Conservation (phyloP, 2,797 vertebrate species). For the Catamblyrhynchus diadema region DNA sequence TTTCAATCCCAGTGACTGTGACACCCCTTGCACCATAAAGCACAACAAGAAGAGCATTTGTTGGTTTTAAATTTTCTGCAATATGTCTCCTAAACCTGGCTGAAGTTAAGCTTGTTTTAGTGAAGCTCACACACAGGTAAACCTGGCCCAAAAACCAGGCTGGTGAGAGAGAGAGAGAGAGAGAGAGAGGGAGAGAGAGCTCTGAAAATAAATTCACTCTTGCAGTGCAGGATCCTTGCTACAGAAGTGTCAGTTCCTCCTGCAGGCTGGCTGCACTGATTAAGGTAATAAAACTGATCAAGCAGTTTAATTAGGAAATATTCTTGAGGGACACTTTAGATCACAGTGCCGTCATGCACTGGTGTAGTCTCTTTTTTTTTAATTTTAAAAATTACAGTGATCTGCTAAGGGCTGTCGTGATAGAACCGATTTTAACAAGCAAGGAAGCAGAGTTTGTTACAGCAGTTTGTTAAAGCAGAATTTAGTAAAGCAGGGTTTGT, state of each 20-base stretch:
- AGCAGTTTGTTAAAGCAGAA: background rate
- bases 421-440: slow-evolving; percentile 79
- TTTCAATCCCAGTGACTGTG: background rate
- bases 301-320: slow-evolving; percentile 59
- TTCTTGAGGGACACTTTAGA: slow-evolving; percentile 67
- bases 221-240: slow-evolving; percentile 71
- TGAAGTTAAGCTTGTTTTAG: background rate
- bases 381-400: slow-evolving; percentile 69
- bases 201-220: background rate
- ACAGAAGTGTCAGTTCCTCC: slow-evolving; percentile 70
- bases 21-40: background rate
- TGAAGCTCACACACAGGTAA: background rate
- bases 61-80: background rate
- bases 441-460: slow-evolving; percentile 64
- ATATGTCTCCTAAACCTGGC: background rate
- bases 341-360: slow-evolving; percentile 73
- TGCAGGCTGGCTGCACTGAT: slow-evolving; percentile 75
- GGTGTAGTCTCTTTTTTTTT: slow-evolving; percentile 13
- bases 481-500: too few relatives aligned
- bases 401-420: slow-evolving; percentile 76
- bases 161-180: background rate
- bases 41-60: background rate
- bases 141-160: background rate
- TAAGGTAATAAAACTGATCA: slow-evolving; percentile 68
- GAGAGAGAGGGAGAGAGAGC: background rate